Evolutionary conservation across 2,797 vertebrate species (phyloP).

Genomic region (Phataginus tetradactyla): DNA sequence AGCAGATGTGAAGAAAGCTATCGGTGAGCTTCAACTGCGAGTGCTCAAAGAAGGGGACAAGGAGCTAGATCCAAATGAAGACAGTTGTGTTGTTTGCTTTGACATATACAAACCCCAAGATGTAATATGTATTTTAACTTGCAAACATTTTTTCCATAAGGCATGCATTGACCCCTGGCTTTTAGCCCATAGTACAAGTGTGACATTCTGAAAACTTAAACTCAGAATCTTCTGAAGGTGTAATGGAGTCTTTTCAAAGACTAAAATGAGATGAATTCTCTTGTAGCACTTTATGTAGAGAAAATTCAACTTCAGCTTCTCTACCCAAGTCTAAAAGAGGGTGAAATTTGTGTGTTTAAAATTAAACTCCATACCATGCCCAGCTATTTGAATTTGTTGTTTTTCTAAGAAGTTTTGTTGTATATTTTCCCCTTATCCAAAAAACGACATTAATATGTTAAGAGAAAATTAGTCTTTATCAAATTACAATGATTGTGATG

Average conservation of each 20-base stretch:
- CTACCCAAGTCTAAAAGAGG: not conserved
- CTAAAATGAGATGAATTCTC: conserved; percentile 27
- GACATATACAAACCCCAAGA: conserved; percentile 74
- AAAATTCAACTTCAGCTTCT: conserved; percentile 45
- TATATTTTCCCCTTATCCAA: not conserved
- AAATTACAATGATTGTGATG: not conserved
- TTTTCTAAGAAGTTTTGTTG: conserved; percentile 33
- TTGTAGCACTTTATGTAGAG: not conserved
- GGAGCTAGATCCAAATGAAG: conserved; percentile 67
- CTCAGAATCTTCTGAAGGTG: conserved; percentile 72
- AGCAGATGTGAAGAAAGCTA: conserved; percentile 70
- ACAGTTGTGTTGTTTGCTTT: conserved; percentile 70
- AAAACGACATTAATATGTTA: not conserved
- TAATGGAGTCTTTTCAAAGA: conserved; percentile 33
- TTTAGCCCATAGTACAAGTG: conserved; percentile 88
- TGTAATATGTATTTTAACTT: conserved; percentile 73
- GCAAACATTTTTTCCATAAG: conserved; percentile 90
- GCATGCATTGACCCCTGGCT: conserved; percentile 92
- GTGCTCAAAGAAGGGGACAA: conserved; percentile 76
- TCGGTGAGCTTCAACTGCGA: conserved; percentile 68
- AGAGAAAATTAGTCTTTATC: not conserved
- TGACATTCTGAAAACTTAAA: conserved; percentile 88
- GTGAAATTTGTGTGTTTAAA: conserved; percentile 61
- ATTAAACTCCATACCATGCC: conserved; percentile 69
- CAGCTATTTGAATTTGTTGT: conserved; percentile 44